Conservation (phyloP, 2,797 vertebrate species). For the Thunnus albacares region DNA sequence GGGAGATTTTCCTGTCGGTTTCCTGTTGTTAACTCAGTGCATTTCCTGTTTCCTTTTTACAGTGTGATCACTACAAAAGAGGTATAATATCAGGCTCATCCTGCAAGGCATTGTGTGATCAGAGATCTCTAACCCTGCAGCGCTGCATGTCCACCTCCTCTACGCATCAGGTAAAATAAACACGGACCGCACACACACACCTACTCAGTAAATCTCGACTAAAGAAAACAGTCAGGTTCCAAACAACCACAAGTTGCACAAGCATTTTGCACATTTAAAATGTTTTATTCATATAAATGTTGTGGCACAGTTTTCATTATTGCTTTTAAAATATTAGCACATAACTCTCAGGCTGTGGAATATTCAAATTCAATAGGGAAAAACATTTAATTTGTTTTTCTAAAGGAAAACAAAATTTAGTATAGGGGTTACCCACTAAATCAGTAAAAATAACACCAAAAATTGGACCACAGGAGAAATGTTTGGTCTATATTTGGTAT, state of each 20-base stretch:
- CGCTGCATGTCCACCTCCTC: slow-evolving; percentile 93
- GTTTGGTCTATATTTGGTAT: background rate
- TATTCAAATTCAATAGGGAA: background rate
- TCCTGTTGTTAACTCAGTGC: slow-evolving; percentile 4
- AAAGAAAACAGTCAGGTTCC: background rate
- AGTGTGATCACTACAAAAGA: slow-evolving; percentile 97
- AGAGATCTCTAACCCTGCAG: slow-evolving; percentile 89
- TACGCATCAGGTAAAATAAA: slow-evolving; percentile 88
- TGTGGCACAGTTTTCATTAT: background rate
- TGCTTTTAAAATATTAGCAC: slow-evolving; percentile 1
- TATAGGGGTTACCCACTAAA: too few species aligned
- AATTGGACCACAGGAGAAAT: too few species aligned
- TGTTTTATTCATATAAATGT: too few species aligned
- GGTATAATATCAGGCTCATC: slow-evolving; percentile 96
- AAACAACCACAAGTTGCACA: background rate
- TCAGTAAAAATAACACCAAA: too few species aligned
- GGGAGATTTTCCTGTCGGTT: background rate
- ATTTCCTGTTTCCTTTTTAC: slow-evolving; percentile 47
- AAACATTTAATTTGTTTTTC: background rate
- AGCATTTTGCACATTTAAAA: background rate
- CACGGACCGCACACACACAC: slow-evolving; percentile 5
- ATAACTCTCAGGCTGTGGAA: background rate
- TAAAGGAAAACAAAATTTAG: background rate
- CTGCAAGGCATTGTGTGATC: slow-evolving; percentile 94
- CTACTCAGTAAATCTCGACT: background rate